Conservation (phyloP, 2,888 invertebrate species). For the Vandiemenella viatica region DNA sequence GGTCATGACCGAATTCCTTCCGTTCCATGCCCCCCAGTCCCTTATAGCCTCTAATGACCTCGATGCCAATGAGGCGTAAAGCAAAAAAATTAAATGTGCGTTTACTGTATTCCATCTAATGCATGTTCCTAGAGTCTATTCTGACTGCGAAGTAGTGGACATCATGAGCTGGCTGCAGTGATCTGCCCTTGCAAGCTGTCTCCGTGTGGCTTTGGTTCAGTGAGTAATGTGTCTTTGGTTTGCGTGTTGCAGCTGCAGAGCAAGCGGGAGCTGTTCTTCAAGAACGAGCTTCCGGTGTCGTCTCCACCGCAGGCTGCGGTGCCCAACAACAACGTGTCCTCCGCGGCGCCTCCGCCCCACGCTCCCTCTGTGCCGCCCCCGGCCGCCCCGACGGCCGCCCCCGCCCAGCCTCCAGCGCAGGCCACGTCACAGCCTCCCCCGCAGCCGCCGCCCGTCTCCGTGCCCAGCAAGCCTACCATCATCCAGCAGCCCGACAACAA, state of each 20-base stretch:
- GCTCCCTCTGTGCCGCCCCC: conserved; percentile 23
- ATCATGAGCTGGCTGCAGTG: no score
- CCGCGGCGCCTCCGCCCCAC: conserved; percentile 22
- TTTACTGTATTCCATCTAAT: no score
- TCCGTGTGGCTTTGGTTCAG: no score
- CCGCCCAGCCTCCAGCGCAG: conserved; percentile 31
- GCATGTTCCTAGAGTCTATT: no score
- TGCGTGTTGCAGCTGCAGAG: conserved; percentile 51
- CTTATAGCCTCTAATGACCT: no score
- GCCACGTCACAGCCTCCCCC: no score
- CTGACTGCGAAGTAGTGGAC: no score
- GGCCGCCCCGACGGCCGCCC: conserved; percentile 31
- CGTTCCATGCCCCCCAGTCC: no score
- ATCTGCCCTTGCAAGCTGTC: no score
- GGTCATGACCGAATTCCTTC: no score
- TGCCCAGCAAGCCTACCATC: conserved; percentile 10
- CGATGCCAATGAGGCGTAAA: no score
- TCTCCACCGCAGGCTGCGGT: conserved; percentile 39
- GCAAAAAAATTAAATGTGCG: no score
- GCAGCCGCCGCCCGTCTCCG: conserved; percentile 16
- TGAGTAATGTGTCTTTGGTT: conserved; percentile 5
- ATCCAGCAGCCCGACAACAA: conserved; percentile 22
- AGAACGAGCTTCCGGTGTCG: conserved; percentile 33
- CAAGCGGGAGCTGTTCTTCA: conserved; percentile 79
- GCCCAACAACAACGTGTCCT: conserved; percentile 45